Base-by-base conservation (phyloP, 1,140 invertebrate species). In the Drosophila cardini region DNA sequence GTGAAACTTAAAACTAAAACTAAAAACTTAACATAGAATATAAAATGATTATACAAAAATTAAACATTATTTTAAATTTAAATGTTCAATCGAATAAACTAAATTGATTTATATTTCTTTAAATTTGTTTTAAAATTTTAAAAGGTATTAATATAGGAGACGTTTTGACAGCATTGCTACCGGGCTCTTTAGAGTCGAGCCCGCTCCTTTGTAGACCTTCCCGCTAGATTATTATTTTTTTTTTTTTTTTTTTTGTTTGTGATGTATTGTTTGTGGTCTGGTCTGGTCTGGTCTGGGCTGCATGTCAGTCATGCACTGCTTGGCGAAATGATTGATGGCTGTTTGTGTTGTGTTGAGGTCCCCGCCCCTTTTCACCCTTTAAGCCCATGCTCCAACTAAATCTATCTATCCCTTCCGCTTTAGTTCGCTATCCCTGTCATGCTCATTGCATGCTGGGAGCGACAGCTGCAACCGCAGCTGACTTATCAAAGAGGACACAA, bases 291-390 rank as follows among this genome's bases (percentile, higher is more conserved):
- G 53, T 16, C 26, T 26, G 21, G 53, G 16, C 26, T 48, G 58
- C 58, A 56, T 55, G 72, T 57, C 62, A 43, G 53, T 62, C 61
- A 50, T 65, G 60, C 68, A 65, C 43, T 65, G 52, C 68, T 76
- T 72, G 73, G 65, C 53, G 60, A 18, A 45, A 72, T 75, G 72
- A 75, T 75, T 76, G 72, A 76, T 76, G 60, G 65, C 34, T 55
- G 55, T 34, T 53, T 53, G 43, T 16, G 11, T 16, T 4, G 16
- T 26, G 8, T 26, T 26, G 21, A 3, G 21, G 4, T 26, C 21
- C 21, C 21, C 21, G 21, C 4, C 2, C 21, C 21, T 2, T 26
- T 26, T 3, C 5, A 26, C 21, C 21, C 21, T 26, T 26, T 26
- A 26, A 3, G 21, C 21, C 21, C 21, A 26, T 5, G 4, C 21